These are phyloP conservation scores for Mirounga angustirostris DNA, from an alignment of 2,113 vertebrate genomes.

Conservation along the genomic window DNA sequence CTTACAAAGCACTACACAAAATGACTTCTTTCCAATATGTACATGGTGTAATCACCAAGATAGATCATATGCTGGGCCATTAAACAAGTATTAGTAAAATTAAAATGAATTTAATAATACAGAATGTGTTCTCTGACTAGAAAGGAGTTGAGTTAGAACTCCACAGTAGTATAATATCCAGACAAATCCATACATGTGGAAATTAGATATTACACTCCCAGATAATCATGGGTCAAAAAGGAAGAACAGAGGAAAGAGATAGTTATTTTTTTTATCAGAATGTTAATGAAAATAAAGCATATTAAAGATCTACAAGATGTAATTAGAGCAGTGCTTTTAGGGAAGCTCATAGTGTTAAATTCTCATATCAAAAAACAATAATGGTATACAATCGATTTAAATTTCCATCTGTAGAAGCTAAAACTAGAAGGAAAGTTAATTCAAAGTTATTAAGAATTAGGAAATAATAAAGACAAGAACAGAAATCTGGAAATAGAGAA, in stretches of 20 bases:
- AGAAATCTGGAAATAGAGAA: background rate
- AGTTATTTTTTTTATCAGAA: background rate
- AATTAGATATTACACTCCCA: background rate
- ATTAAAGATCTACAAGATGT: background rate
- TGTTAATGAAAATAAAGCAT: background rate
- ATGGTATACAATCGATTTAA: background rate
- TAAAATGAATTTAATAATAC: background rate
- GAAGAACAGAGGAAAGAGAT: background rate
- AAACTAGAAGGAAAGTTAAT: background rate
- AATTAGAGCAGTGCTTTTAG: background rate
- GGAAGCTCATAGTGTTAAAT: background rate
- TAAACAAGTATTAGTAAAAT: background rate
- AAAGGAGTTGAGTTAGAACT: background rate
- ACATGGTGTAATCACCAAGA: background rate
- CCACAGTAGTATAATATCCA: background rate
- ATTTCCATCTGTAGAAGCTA: background rate
- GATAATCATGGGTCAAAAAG: background rate
- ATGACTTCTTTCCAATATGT: background rate
- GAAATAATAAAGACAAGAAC: background rate
- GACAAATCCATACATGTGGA: background rate
- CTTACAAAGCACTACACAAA: accelerated
- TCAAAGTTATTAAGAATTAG: background rate
- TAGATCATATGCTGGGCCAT: accelerated
- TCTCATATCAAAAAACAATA: background rate
- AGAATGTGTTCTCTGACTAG: background rate